Conservation (phyloP, 2,113 vertebrate species). For the Ranitomeya variabilis region DNA sequence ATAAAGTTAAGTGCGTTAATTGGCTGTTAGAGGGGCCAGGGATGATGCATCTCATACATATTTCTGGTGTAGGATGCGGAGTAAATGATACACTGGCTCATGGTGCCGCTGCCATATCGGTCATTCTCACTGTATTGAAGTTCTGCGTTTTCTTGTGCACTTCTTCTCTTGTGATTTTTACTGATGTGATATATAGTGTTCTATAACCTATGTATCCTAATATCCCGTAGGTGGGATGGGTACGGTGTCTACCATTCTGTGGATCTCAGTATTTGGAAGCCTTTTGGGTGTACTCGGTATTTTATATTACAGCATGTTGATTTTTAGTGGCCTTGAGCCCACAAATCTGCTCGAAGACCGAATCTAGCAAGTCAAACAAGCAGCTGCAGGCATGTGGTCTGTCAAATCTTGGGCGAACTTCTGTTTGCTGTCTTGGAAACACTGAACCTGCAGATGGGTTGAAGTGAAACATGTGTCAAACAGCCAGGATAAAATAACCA, state of each 20-base stretch:
- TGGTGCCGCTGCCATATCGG: too few species aligned
- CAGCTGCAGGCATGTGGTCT: slow-evolving; percentile 57
- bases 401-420: slow-evolving; percentile 55
- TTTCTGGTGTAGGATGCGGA: not conserved
- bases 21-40: slow-evolving; percentile 57
- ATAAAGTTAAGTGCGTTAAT: slow-evolving; percentile 64
- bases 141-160: not conserved
- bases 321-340: slow-evolving; percentile 46
- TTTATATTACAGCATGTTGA: slow-evolving; percentile 40
- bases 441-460: slow-evolving; percentile 47
- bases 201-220: not conserved
- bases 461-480: slow-evolving; percentile 49
- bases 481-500: slow-evolving; percentile 38
- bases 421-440: slow-evolving; percentile 56
- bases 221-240: not conserved
- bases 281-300: slow-evolving; percentile 36
- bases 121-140: not conserved
- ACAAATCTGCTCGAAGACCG: slow-evolving; percentile 37
- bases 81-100: not conserved
- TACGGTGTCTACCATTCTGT: not conserved
- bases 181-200: not conserved
- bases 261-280: slow-evolving; percentile 3
- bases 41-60: slow-evolving; percentile 26
- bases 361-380: slow-evolving; percentile 53
- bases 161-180: not conserved